A percentile compares a stretch with the other conserved stretches of the same genome.
phyloP scores from a whole-genome alignment of 2,888 invertebrate genomes.

The Eubasilissa splendida region DNA sequence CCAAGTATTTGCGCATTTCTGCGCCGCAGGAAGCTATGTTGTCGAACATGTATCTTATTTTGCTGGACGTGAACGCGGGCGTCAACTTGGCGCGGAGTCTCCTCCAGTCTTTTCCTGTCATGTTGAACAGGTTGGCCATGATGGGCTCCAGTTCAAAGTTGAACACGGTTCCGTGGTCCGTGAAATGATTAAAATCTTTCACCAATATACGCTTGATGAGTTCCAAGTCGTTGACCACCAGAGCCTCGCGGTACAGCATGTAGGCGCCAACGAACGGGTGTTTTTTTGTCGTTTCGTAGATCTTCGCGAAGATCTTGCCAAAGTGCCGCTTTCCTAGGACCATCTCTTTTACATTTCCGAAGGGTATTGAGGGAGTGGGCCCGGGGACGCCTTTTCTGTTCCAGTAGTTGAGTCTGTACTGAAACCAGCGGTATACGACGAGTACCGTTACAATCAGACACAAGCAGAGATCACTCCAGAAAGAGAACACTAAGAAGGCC shows the following conservation, averaged over 20 bases:
- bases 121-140: slow-evolving; percentile 61
- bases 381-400: slow-evolving; percentile 57
- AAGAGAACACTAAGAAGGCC: slow-evolving; percentile 9
- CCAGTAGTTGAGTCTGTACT: slow-evolving; percentile 45
- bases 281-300: slow-evolving; percentile 47
- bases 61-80: slow-evolving; percentile 69
- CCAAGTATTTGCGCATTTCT: slow-evolving; percentile 59
- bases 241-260: slow-evolving; percentile 41
- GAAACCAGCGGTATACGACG: slow-evolving; percentile 24
- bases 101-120: slow-evolving; percentile 67
- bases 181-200: slow-evolving; percentile 64
- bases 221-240: slow-evolving; percentile 61
- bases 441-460: neutral
- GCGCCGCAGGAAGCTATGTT: slow-evolving; percentile 62
- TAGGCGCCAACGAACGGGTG: slow-evolving; percentile 45
- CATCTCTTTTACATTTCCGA: slow-evolving; percentile 48
- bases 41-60: slow-evolving; percentile 68
- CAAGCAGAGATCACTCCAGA: neutral
- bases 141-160: slow-evolving; percentile 64
- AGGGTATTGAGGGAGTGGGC: slow-evolving; percentile 33
- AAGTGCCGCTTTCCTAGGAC: slow-evolving; percentile 35
- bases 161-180: slow-evolving; percentile 62
- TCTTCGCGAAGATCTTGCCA: slow-evolving; percentile 39
- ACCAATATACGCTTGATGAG: slow-evolving; percentile 62
- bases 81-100: slow-evolving; percentile 66